Evolutionary conservation across 2,888 invertebrate species (phyloP).

Genomic region (Netelia melanura): DNA sequence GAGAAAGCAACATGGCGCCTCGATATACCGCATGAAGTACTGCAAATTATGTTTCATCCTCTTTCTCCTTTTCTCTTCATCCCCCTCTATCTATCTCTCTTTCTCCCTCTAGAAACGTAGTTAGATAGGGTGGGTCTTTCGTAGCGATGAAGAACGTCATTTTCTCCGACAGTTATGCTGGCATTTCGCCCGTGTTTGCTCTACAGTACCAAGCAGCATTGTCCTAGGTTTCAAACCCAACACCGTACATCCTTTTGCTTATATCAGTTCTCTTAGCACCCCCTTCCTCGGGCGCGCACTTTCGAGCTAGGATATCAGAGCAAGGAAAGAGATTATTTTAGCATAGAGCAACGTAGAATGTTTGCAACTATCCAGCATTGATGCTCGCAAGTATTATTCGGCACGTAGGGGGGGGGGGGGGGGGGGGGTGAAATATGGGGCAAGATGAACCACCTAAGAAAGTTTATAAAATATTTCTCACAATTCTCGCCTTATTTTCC

Average conservation of each 20-base stretch:
- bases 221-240: slow-evolving; percentile 30
- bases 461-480: neutral
- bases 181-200: slow-evolving; percentile 35
- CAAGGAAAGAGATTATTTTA: slow-evolving; percentile 6
- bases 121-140: slow-evolving; percentile 37
- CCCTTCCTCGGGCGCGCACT: neutral
- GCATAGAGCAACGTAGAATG: neutral
- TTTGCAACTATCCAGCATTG: neutral
- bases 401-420: neutral
- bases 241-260: slow-evolving; percentile 9
- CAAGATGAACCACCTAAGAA: neutral
- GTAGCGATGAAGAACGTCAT: slow-evolving; percentile 47
- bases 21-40: slow-evolving; percentile 30
- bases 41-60: slow-evolving; percentile 26
- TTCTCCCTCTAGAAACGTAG: slow-evolving; percentile 7
- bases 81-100: slow-evolving; percentile 12
- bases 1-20: slow-evolving; percentile 35
- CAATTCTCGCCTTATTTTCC: neutral
- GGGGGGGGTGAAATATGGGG: neutral
- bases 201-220: slow-evolving; percentile 15
- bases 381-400: neutral
- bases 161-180: slow-evolving; percentile 42
- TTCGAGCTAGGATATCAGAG: slow-evolving; percentile 1
- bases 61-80: neutral
- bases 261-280: slow-evolving; percentile 24